Evolutionary conservation across 1,140 invertebrate genomes (phyloP), one percentile per base, ranked within the genome.

Genomic region (Lineus longissimus): DNA sequence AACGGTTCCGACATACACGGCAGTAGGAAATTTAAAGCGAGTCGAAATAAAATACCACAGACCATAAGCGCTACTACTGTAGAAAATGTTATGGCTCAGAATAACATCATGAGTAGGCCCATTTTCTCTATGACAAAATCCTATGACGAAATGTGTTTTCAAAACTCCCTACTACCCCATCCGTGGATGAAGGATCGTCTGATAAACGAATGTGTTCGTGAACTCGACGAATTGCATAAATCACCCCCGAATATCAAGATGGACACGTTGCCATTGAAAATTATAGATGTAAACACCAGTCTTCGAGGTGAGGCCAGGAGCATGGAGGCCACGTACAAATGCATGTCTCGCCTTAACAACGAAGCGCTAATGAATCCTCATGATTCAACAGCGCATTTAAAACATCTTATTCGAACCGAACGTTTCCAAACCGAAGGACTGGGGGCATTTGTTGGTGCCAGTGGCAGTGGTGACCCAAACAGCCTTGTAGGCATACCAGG

Each of bases 101-200:
- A 51, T n/a, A 51, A 51, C 47, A 51, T 51, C n/a, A 51, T 51
- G 47, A 51, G 47, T n/a, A 19, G 47, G n/a, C 47, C 47, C 25
- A n/a, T 51, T 4, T 51, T 51, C 25, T 51, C 47, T 7, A 4
- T 51, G 47, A 51, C 47, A 27, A 51, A 51, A n/a, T 51, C 47
- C 6, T 51, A 51, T n/a, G 47, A 51, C n/a, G 47, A 51, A 51
- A 51, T 51, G 47, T 23, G 6, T 51, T 51, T 51, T 51, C 47
- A 51, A 51, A 51, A 51, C n/a, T 51, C 47, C 4, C 47, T 51
- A 7, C 47, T 51, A n/a, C 47, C 47, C 25, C 47, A 51, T 27
- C 47, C 47, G n/a, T 51, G 47, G 47, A 51, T 51, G 47, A 51
- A 51, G n/a, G 47, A 51, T 27, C 47, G 47, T 7, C 25, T 51